Percentiles rank a stretch among this genome's conserved stretches.
Conservation (phyloP, 2,888 invertebrate genomes). For the Oligia strigilis region DNA sequence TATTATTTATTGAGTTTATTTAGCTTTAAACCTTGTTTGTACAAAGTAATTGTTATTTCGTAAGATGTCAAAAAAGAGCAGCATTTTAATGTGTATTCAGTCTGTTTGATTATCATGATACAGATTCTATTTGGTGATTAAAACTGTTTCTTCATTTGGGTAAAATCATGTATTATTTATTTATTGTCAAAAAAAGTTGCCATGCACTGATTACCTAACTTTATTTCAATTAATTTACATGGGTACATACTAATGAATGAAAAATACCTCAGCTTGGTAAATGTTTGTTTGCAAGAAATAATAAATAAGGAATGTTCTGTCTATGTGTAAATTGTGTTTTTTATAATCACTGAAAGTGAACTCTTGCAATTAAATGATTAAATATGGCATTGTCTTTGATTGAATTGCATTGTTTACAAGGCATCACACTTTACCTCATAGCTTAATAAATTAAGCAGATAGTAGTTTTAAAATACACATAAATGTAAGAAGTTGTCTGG, state of each 20-base stretch:
- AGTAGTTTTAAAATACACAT: slow-evolving; percentile 85
- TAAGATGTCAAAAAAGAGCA: slow-evolving; percentile 20
- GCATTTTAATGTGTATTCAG: slow-evolving; percentile 24
- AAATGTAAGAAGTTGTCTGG: slow-evolving; percentile 99
- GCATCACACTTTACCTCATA: slow-evolving; percentile 3
- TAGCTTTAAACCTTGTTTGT: slow-evolving; percentile 58
- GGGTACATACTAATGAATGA: slow-evolving; percentile 23
- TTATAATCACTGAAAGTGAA: slow-evolving; percentile 53
- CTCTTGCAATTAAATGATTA: slow-evolving; percentile 43
- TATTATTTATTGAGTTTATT: slow-evolving; percentile 56
- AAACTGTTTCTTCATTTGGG: background rate
- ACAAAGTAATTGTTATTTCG: slow-evolving; percentile 52
- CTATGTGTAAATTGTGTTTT: slow-evolving; percentile 43
- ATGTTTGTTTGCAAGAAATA: slow-evolving; percentile 46
- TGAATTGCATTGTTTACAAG: slow-evolving; percentile 30
- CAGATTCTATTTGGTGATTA: background rate
- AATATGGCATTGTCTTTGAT: slow-evolving; percentile 31
- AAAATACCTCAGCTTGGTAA: slow-evolving; percentile 46
- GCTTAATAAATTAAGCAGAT: background rate
- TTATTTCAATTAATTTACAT: slow-evolving; percentile 11
- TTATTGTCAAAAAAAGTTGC: slow-evolving; percentile 15
- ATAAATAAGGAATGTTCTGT: slow-evolving; percentile 53
- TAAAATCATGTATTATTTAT: slow-evolving; percentile 45
- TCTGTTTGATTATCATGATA: slow-evolving; percentile 19
- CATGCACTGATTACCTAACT: slow-evolving; percentile 2